phyloP scores from a whole-genome alignment of 2,797 vertebrate species.

The Pseudochromis fuscus region DNA sequence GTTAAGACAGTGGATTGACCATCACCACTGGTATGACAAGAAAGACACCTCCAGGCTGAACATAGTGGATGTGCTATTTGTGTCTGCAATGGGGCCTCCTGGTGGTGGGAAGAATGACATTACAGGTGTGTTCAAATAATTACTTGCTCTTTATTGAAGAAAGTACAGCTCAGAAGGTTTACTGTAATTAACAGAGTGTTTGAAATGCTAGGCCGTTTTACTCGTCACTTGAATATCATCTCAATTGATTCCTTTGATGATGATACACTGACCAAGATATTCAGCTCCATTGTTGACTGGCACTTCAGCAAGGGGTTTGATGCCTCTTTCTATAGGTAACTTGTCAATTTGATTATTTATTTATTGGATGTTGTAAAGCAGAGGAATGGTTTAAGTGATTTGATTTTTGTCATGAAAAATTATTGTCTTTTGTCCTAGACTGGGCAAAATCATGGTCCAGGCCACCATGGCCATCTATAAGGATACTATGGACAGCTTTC shows the following conservation, averaged over 20 bases:
- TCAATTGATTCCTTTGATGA: constrained; percentile 92
- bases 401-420: background rate
- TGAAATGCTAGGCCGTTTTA: constrained; percentile 89
- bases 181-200: constrained; percentile 23
- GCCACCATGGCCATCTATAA: constrained; percentile 92
- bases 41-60: constrained; percentile 89
- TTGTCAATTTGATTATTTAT: background rate
- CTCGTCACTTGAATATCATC: constrained; percentile 91
- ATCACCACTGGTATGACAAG: constrained; percentile 94
- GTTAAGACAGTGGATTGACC: constrained; percentile 93
- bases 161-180: background rate
- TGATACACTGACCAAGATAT: constrained; percentile 91
- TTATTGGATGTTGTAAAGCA: background rate
- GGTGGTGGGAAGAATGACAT: constrained; percentile 94
- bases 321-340: constrained; percentile 87
- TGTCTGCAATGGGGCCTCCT: constrained; percentile 95
- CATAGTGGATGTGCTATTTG: constrained; percentile 88
- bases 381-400: background rate
- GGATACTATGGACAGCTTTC: constrained; percentile 88
- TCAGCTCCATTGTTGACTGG: constrained; percentile 92
- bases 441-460: constrained; percentile 92
- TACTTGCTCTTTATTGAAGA: background rate
- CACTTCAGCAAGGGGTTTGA: constrained; percentile 94
- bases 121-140: constrained; percentile 84
- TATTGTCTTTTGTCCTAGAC: constrained; percentile 70